These are phyloP conservation scores for Ceratina australensis DNA, from an alignment of 1,140 invertebrate genomes.

Conservation along the genomic window DNA sequence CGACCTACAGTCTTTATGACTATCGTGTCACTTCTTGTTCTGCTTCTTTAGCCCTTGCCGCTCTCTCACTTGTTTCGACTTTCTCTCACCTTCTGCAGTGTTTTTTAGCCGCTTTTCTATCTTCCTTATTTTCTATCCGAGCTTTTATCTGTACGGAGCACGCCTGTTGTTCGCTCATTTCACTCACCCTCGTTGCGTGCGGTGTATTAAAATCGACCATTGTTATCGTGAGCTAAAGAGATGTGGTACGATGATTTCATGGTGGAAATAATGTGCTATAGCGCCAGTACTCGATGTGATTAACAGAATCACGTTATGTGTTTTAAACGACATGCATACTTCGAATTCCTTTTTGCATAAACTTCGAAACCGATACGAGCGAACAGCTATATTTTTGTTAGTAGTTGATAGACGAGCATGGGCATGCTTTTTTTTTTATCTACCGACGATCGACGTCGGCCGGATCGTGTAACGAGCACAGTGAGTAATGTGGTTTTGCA, in stretches of 20 bases:
- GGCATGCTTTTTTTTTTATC: no score
- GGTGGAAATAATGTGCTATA: constrained; percentile 1
- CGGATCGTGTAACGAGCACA: no score
- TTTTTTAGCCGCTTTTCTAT: background rate
- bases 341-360: background rate
- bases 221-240: constrained; percentile 41
- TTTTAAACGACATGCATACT: constrained; percentile 55
- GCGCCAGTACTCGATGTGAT: constrained; percentile 46
- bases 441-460: no score
- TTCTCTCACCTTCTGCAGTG: background rate
- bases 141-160: constrained; percentile 59
- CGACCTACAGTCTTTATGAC: background rate
- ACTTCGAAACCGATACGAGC: no score
- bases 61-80: background rate
- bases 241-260: constrained; percentile 5
- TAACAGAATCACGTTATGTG: constrained; percentile 51
- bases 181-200: constrained; percentile 4
- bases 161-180: background rate
- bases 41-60: background rate
- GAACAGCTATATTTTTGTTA: no score
- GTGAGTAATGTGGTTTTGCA: background rate
- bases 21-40: constrained; percentile 15
- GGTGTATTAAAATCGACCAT: constrained; percentile 66
- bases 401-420: no score
- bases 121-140: background rate